phyloP scores from a whole-genome alignment of 2,888 invertebrate species.

The Dione juno region DNA sequence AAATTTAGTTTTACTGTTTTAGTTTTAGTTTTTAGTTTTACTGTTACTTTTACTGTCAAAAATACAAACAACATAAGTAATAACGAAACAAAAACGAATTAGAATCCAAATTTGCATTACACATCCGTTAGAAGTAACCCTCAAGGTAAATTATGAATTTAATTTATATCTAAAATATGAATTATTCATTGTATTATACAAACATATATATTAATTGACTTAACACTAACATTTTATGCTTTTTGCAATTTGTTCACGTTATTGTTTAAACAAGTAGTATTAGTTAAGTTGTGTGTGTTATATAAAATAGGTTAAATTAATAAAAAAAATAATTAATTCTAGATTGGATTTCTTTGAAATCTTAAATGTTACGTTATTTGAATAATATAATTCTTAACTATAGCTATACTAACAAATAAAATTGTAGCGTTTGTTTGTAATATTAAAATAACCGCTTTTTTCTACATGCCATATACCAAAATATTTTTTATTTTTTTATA shows the following conservation, averaged over 20 bases:
- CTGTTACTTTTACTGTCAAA: no score
- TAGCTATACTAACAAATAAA: no score
- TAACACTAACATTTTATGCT: neutral
- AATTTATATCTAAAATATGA: conserved; percentile 7
- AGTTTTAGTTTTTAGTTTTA: no score
- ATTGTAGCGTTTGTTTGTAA: no score
- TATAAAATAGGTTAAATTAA: neutral
- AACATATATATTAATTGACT: neutral
- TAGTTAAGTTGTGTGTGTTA: neutral
- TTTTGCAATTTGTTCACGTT: conserved; percentile 12
- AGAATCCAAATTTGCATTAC: neutral
- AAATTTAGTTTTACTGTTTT: no score
- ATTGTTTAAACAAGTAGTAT: conserved; percentile 1
- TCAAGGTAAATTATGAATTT: neutral
- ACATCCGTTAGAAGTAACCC: neutral
- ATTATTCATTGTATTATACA: neutral
- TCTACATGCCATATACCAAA: no score
- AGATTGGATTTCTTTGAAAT: conserved; percentile 2
- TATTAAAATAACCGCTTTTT: no score
- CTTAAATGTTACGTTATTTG: neutral
- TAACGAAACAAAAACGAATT: neutral
- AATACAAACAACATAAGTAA: neutral
- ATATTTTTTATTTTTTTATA: no score
- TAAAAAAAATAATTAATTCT: neutral
- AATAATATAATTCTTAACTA: neutral